Percentiles rank a stretch among this genome's conserved stretches.
phyloP scores from a whole-genome alignment of 1,140 invertebrate species.

The Drosophila melanica region DNA sequence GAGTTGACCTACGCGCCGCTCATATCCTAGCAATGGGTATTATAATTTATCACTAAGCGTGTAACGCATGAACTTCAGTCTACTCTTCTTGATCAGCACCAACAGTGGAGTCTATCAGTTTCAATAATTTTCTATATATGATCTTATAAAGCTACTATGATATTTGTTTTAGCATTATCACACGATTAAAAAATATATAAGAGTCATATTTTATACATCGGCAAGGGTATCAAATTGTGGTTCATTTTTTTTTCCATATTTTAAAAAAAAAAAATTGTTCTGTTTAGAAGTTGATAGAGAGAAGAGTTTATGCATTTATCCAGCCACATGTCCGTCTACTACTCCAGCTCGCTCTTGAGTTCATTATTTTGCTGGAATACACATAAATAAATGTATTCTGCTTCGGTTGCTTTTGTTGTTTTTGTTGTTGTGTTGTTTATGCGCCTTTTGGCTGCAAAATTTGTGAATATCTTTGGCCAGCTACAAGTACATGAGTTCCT shows the following conservation, averaged over 20 bases:
- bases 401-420: constrained; percentile 13
- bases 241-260: too few relatives aligned
- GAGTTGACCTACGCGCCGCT: constrained; percentile 36
- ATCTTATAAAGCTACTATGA: too few relatives aligned
- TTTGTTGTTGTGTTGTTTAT: constrained; percentile 25
- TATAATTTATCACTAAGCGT: not conserved
- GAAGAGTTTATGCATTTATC: constrained; percentile 30
- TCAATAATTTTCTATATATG: too few relatives aligned
- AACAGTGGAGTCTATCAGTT: not conserved
- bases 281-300: not conserved
- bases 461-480: constrained; percentile 44
- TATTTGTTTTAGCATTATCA: too few relatives aligned
- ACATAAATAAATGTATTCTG: constrained; percentile 42
- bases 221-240: too few relatives aligned
- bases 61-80: too few relatives aligned
- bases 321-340: not conserved
- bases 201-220: too few relatives aligned
- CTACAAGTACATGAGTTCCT: constrained; percentile 40
- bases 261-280: too few relatives aligned
- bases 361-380: constrained; percentile 43
- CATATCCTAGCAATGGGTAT: not conserved
- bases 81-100: too few relatives aligned
- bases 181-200: too few relatives aligned
- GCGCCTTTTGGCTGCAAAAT: constrained; percentile 47
- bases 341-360: constrained; percentile 24